Conservation (phyloP, 2,888 invertebrate species). For the Scaptomyza flava region DNA sequence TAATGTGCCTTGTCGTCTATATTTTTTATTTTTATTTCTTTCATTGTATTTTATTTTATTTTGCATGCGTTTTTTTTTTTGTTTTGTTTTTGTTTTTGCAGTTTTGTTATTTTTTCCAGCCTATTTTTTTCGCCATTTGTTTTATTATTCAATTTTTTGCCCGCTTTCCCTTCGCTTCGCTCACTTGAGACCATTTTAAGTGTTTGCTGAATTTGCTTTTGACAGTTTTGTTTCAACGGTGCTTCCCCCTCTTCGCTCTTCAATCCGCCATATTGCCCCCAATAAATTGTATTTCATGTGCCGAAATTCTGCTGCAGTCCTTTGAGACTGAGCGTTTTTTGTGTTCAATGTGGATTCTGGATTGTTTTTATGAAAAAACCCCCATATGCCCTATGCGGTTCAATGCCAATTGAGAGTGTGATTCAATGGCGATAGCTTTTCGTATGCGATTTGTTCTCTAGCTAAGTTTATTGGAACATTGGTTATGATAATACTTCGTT, state of each 20-base stretch:
- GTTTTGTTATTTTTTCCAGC: conserved; percentile 23
- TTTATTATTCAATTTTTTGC: conserved; percentile 35
- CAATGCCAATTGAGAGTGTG: conserved; percentile 6
- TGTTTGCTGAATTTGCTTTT: conserved; percentile 69
- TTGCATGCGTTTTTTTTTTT: conserved; percentile 18
- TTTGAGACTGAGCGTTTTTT: conserved; percentile 32
- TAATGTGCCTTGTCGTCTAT: conserved; percentile 44
- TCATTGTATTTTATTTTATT: conserved; percentile 31
- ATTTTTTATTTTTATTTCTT: conserved; percentile 24
- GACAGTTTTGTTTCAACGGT: conserved; percentile 48
- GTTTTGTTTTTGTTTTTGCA: conserved; percentile 27
- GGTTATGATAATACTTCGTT: not conserved
- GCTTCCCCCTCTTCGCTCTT: not conserved
- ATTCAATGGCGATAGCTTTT: conserved; percentile 6
- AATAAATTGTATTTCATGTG: conserved; percentile 34
- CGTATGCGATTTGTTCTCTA: not conserved
- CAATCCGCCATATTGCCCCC: not conserved
- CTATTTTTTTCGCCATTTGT: conserved; percentile 8
- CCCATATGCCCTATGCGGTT: conserved; percentile 4
- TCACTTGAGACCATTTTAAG: conserved; percentile 77
- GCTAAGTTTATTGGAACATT: no score
- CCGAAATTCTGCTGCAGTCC: conserved; percentile 33
- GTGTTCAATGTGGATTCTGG: conserved; percentile 4
- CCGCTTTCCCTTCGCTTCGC: conserved; percentile 31
- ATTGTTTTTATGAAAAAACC: conserved; percentile 7